Conservation (phyloP, 2,888 invertebrate species). For the Tuberolachnus salignus region DNA sequence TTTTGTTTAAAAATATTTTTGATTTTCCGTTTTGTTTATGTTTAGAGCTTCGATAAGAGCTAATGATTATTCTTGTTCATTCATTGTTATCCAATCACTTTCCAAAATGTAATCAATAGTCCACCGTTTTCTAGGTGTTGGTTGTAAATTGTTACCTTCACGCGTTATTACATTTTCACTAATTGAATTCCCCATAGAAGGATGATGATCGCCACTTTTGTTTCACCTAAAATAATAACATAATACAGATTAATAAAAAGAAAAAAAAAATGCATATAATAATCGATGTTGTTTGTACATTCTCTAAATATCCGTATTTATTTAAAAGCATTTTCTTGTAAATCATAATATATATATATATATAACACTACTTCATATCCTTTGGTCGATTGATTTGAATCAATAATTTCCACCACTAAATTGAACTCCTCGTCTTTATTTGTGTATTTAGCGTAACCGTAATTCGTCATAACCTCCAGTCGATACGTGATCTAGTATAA, state of each 20-base stretch:
- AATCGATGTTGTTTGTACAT: conserved; percentile 71
- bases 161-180: conserved; percentile 62
- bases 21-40: not conserved
- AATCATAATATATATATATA: conserved; percentile 80
- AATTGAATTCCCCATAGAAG: conserved; percentile 68
- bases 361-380: conserved; percentile 77
- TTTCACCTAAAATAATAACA: conserved; percentile 29
- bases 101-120: conserved; percentile 28
- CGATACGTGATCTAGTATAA: conserved; percentile 41
- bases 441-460: not conserved
- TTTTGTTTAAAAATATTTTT: conserved; percentile 29
- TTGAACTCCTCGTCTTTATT: not conserved
- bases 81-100: conserved; percentile 52
- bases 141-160: conserved; percentile 26
- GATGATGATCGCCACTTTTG: conserved; percentile 72
- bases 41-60: conserved; percentile 21
- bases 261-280: not conserved
- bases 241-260: not conserved
- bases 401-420: conserved; percentile 75
- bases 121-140: conserved; percentile 41
- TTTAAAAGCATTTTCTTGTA: conserved; percentile 85
- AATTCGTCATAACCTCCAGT: conserved; percentile 47
- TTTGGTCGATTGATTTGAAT: conserved; percentile 73
- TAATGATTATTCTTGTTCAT: conserved; percentile 26
- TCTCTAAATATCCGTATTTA: conserved; percentile 74